Base-by-base conservation (phyloP, 2,888 invertebrate genomes). In the Scaptomyza reducta region DNA sequence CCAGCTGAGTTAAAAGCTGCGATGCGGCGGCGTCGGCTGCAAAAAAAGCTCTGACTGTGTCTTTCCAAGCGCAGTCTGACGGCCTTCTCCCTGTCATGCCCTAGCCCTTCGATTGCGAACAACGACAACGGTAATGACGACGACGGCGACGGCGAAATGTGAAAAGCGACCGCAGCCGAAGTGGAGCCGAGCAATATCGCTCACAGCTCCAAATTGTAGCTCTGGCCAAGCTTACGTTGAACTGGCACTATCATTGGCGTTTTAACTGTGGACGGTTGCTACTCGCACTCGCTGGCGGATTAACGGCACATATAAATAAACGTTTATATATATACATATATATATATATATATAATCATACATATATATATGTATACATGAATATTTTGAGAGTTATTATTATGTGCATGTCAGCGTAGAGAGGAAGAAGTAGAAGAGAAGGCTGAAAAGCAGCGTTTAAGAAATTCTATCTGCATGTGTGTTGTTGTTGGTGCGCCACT, bases 231-330 rank as follows among this genome's bases (percentile, higher is more conserved):
- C 67, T 59, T 62, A 53, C 66, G 54, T 55, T 65, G 56, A 61
- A 49, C 70, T 73, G 77, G 66, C 84, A 86, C 88, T 89, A 89
- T 89, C 91, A 91, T 91, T 91, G 91, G 91, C 90, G 91, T 91
- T 91, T 91, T 89, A 91, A 90, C 91, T 91, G 90, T 90, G 90
- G 89, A 91, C 91, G 89, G 90, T 89, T 88, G 89, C 85, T 86
- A 81, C 79, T 86, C 89, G 85, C 76, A 83, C 66, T 88, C 85
- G 89, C 74, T 78, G 77, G 87, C 89, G 90, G 89, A 90, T 89
- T 90, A 84, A 88, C 88, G 79, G 81, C 79, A 81, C 56, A 77
- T 66, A 74, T 53, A 75, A 60, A 78, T 56, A 69, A 44, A 82
- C 45, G 64, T 51, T 62, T 70, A 46, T 47, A 70, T 45, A 68